Percentiles rank a stretch among this genome's conserved stretches.
phyloP scores from a whole-genome alignment of 2,797 vertebrate genomes.

The Melopsittacus undulatus region DNA sequence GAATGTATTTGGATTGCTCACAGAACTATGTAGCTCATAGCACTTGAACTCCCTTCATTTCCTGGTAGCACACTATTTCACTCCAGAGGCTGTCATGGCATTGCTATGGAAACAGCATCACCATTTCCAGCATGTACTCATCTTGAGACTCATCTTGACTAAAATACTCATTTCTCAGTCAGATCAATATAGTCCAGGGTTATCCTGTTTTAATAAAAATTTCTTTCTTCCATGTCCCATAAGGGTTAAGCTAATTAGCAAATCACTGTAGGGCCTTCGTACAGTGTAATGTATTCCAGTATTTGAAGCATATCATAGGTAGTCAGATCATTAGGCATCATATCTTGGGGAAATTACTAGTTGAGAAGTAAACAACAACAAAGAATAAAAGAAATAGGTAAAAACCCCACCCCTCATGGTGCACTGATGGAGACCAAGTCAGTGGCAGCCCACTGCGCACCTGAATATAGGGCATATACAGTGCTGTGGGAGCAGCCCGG shows the following conservation, averaged over 20 bases:
- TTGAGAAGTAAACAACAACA: neutral
- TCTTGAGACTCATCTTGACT: constrained; percentile 46
- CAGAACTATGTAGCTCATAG: constrained; percentile 52
- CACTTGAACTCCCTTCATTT: constrained; percentile 62
- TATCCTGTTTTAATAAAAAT: constrained; percentile 68
- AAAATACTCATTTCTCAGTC: constrained; percentile 52
- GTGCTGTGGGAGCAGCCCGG: neutral
- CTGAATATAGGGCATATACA: neutral
- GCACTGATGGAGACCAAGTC: neutral
- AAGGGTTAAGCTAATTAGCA: constrained; percentile 59
- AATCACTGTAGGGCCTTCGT: constrained; percentile 41
- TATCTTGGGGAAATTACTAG: neutral
- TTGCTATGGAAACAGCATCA: constrained; percentile 69
- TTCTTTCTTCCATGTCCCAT: neutral
- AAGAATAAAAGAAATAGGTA: neutral
- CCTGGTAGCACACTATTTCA: constrained; percentile 53
- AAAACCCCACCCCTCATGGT: neutral
- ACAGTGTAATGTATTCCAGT: constrained; percentile 6
- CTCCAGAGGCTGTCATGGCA: constrained; percentile 38
- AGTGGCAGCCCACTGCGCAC: neutral
- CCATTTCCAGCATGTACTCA: constrained; percentile 36
- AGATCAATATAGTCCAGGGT: constrained; percentile 51
- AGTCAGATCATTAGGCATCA: neutral
- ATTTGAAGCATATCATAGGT: neutral
- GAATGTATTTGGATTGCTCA: constrained; percentile 50